Evolutionary conservation across 2,888 invertebrate species (phyloP).

Genomic region (Leptinotarsa peninsularis): DNA sequence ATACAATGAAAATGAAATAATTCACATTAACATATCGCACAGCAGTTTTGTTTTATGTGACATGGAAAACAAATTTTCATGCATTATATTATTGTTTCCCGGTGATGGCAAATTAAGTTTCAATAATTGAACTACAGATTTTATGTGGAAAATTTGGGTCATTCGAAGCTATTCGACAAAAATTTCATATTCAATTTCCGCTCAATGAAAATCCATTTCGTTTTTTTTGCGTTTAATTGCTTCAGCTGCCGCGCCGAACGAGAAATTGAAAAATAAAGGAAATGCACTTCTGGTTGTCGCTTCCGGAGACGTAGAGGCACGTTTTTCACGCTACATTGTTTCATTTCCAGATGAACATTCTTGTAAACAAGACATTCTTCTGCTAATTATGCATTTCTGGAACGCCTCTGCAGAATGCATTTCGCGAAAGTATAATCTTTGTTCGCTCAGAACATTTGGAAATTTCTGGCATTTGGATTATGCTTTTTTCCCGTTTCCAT

Average conservation of each 20-base stretch:
- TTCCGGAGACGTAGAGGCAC: background rate
- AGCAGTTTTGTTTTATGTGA: background rate
- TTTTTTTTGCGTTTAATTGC: conserved; percentile 9
- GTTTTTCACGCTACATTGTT: conserved; percentile 2
- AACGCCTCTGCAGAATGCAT: background rate
- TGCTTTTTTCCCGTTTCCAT: background rate
- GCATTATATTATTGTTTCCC: background rate
- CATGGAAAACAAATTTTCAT: conserved; percentile 1
- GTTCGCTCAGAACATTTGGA: background rate
- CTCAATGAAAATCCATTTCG: background rate
- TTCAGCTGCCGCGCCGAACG: background rate
- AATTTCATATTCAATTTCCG: conserved; percentile 12
- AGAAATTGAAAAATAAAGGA: background rate
- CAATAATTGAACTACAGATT: background rate
- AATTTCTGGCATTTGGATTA: background rate
- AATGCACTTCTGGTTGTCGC: conserved; percentile 12
- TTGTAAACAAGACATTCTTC: conserved; percentile 9
- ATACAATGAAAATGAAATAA: background rate
- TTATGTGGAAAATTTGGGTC: conserved; percentile 3
- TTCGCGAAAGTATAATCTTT: background rate
- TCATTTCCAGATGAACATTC: conserved; percentile 6
- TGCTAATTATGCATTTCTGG: conserved; percentile 17
- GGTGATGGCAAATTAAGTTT: background rate
- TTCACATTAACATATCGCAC: background rate
- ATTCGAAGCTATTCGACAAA: background rate